These are phyloP conservation scores for Girardinichthys multiradiatus DNA, from an alignment of 2,113 vertebrate genomes.

Conservation along the genomic window DNA sequence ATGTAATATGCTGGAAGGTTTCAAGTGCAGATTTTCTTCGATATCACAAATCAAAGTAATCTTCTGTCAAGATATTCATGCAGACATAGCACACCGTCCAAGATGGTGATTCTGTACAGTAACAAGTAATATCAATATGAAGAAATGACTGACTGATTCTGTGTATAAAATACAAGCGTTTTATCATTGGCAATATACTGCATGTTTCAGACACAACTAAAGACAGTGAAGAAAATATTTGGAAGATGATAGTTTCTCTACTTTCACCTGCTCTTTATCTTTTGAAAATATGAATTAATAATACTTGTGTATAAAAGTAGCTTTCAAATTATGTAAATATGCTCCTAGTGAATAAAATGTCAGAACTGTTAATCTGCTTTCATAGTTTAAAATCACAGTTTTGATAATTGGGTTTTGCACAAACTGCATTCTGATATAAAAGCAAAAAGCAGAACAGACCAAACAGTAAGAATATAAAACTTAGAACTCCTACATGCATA, in stretches of 20 bases:
- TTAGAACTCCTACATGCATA: not conserved
- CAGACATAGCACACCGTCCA: too few species aligned
- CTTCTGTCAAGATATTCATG: not conserved
- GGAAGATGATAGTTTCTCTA: not conserved
- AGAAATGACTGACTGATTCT: not conserved
- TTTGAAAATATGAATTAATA: not conserved
- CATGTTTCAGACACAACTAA: not conserved
- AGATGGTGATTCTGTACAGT: too few species aligned
- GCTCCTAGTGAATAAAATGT: too few species aligned
- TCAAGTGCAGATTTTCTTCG: not conserved
- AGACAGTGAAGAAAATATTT: not conserved
- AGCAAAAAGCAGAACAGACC: not conserved
- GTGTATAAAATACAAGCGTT: not conserved
- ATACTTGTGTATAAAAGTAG: not conserved
- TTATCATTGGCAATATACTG: not conserved
- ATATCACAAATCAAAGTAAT: not conserved
- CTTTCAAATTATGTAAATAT: not conserved
- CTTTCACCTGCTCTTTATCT: not conserved
- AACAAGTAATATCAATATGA: too few species aligned
- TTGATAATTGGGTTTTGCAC: not conserved
- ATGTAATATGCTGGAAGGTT: too few species aligned
- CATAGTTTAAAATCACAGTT: too few species aligned
- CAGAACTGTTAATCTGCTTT: too few species aligned
- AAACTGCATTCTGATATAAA: not conserved
- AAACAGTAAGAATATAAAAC: not conserved